Evolutionary conservation across 2,797 vertebrate genomes (phyloP).

Genomic region (Phataginus tricuspis): DNA sequence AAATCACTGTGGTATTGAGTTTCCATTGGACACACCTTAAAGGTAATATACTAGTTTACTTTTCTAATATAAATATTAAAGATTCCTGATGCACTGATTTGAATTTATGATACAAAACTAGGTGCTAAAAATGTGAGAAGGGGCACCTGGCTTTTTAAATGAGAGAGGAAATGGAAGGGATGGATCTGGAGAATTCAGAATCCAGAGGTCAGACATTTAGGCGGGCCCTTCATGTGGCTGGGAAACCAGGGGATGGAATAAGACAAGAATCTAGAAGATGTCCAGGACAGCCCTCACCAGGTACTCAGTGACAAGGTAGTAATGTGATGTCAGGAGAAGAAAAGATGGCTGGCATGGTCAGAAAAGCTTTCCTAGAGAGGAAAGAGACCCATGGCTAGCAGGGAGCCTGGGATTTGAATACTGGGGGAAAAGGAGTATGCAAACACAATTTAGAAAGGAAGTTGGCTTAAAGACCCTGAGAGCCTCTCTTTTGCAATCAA

Average conservation of each 20-base stretch:
- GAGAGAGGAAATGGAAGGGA: background rate
- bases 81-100: background rate
- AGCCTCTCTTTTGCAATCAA: background rate
- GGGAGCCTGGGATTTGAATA: too few species aligned
- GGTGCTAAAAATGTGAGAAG: background rate
- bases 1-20: background rate
- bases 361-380: background rate
- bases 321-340: too few species aligned
- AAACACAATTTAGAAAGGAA: background rate
- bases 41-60: background rate
- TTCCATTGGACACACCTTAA: background rate
- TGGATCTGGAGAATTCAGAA: background rate
- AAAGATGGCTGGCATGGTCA: background rate
- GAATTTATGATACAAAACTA: background rate
- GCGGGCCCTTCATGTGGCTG: background rate
- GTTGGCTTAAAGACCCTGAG: background rate
- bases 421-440: background rate
- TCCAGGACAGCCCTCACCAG: background rate
- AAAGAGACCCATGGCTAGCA: background rate
- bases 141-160: background rate
- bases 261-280: background rate
- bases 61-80: background rate
- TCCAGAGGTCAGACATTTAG: background rate
- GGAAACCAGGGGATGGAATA: background rate
- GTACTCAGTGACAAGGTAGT: fast-evolving